Base-by-base conservation (phyloP, 1,140 invertebrate genomes). In the Lerema accius region DNA sequence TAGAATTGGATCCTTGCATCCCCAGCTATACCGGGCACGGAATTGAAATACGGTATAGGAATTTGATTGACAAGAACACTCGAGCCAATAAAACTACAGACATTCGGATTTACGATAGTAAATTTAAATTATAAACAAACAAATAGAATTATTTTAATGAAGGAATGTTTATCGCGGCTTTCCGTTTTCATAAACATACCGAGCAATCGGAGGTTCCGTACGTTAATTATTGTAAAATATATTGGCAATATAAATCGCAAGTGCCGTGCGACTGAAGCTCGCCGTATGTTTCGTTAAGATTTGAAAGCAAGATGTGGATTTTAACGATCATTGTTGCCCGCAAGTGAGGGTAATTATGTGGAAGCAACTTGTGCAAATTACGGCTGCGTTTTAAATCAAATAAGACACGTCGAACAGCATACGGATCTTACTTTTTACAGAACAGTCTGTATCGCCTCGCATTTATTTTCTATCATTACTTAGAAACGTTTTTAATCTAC, bases 271-370 rank as follows among this genome's bases (percentile, higher is more conserved):
- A 14, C 43, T 48, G 56, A 59, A 59, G 32, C 43, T 19, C 11
- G 56, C 11, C 32, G 56, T 59, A 39, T 59, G 56, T 60, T 63
- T 53, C 53, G 59, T 58, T 59, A 37, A 69, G 59, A 65, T 69
- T 65, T 58, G 59, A 65, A 69, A 55, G 53, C 53, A 11, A 65
- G 67, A 58, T 65, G 58, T 65, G 51, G 51, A 48, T 48, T 63
- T 59, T 59, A 65, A 65, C 53, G 51, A 69, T 35, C 67, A 58
- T 69, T 62, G 53, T 63, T 66, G 49, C 56, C 59, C 51, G 40
- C 45, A 60, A 69, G 59, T 59, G 63, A 58, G 45, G 55, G 48
- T 66, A 66, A 69, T 69, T 69, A 66, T 53, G 19, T 59, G 63
- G 59, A 61, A 53, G 53, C 37, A 55, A 59, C 59, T 26, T 43